A percentile compares a stretch with the other conserved stretches of the same genome.
These are phyloP conservation scores for Hafferia zeledoni DNA, from an alignment of 2,797 vertebrate species.

Conservation along the genomic window DNA sequence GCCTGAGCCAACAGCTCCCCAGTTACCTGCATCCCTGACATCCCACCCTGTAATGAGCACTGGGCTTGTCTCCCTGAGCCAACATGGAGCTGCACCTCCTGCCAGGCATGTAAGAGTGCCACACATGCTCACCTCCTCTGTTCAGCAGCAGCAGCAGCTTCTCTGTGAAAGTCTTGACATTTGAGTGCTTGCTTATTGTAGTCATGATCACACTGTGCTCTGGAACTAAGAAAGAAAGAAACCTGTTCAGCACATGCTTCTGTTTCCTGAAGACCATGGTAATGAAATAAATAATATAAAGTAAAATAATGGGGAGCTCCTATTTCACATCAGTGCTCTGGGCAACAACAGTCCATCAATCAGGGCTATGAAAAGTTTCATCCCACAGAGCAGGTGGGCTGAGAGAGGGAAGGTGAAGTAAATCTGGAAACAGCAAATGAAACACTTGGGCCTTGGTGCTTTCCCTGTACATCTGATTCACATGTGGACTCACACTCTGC, in stretches of 20 bases:
- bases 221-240: conserved; percentile 80
- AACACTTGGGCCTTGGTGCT: background rate
- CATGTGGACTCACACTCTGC: background rate
- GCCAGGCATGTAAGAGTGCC: background rate
- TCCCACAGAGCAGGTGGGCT: background rate
- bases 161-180: conserved; percentile 93
- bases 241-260: background rate
- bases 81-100: background rate
- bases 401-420: background rate
- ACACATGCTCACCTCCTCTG: conserved; percentile 87
- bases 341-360: background rate
- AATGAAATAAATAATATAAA: background rate
- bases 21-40: background rate
- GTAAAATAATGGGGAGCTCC: background rate
- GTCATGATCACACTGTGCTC: conserved; percentile 92
- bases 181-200: conserved; percentile 87
- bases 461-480: background rate
- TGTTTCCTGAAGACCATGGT: background rate
- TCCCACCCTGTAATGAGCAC: background rate
- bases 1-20: background rate
- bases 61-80: background rate
- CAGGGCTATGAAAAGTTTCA: background rate
- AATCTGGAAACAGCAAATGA: background rate
- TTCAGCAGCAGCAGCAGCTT: conserved; percentile 94
- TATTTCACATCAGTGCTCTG: background rate